Evolutionary conservation across 2,888 invertebrate genomes (phyloP).

Genomic region (Ecliptopera silaceata): DNA sequence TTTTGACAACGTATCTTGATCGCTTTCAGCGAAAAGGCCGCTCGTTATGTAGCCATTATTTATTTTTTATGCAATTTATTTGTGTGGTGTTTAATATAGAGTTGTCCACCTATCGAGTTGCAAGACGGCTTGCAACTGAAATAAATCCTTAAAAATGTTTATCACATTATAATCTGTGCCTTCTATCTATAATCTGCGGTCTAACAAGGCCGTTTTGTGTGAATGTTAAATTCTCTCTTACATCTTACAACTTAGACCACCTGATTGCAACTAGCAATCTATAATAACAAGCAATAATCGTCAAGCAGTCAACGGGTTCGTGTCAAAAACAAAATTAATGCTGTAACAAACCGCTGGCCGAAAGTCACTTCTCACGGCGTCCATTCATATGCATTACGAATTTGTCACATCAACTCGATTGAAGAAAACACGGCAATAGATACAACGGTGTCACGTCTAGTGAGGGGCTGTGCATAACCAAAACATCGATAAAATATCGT

Average conservation of each 20-base stretch:
- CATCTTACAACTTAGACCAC: slow-evolving; percentile 43
- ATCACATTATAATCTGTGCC: too few relatives aligned
- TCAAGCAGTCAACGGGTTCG: slow-evolving; percentile 57
- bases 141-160: too few relatives aligned
- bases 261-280: slow-evolving; percentile 57
- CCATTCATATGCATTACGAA: slow-evolving; percentile 58
- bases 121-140: too few relatives aligned
- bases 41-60: too few relatives aligned
- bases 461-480: not conserved
- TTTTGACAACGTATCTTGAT: too few relatives aligned
- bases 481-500: not conserved
- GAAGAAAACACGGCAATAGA: slow-evolving; percentile 30
- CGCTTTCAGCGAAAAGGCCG: too few relatives aligned
- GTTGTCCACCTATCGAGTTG: too few relatives aligned
- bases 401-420: slow-evolving; percentile 66
- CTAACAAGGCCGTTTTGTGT: too few relatives aligned
- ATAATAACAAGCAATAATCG: slow-evolving; percentile 63
- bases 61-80: too few relatives aligned
- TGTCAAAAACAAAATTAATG: slow-evolving; percentile 71
- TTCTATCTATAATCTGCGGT: too few relatives aligned
- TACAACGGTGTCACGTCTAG: not conserved
- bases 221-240: too few relatives aligned
- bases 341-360: slow-evolving; percentile 64
- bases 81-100: too few relatives aligned
- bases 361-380: slow-evolving; percentile 64